These are phyloP conservation scores for Oenanthe melanoleuca DNA, from an alignment of 2,113 vertebrate species.

Conservation along the genomic window DNA sequence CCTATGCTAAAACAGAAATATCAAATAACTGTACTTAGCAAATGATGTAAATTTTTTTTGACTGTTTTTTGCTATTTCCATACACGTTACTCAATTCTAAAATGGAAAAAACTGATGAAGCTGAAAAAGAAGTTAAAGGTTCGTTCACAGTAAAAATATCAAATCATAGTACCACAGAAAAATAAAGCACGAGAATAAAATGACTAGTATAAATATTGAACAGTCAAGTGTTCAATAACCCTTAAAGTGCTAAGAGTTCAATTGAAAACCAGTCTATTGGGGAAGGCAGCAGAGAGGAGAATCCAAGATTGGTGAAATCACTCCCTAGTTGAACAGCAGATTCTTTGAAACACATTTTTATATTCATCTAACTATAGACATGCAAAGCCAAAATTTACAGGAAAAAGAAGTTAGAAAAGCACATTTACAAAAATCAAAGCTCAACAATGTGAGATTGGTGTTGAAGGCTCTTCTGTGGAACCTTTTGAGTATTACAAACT, in stretches of 20 bases:
- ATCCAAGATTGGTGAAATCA: not conserved
- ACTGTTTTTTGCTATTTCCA: not conserved
- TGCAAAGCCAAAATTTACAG: not conserved
- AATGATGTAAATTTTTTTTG: not conserved
- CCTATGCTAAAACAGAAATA: not conserved
- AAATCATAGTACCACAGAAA: not conserved
- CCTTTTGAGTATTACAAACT: not conserved
- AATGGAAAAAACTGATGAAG: not conserved
- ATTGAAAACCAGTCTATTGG: not conserved
- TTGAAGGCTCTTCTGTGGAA: not conserved
- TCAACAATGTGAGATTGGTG: not conserved
- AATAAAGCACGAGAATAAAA: not conserved
- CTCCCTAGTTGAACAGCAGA: not conserved
- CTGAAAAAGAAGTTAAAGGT: not conserved
- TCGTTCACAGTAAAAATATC: not conserved
- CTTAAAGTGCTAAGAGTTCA: not conserved
- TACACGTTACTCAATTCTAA: not conserved
- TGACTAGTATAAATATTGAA: not conserved
- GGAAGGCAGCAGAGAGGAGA: not conserved
- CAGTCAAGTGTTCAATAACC: not conserved
- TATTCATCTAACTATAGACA: not conserved
- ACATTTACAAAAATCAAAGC: not conserved
- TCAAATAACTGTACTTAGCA: not conserved
- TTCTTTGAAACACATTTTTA: not conserved
- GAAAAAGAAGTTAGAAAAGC: not conserved